Base-by-base conservation (phyloP, 2,113 vertebrate species). In the Agelaius tricolor region DNA sequence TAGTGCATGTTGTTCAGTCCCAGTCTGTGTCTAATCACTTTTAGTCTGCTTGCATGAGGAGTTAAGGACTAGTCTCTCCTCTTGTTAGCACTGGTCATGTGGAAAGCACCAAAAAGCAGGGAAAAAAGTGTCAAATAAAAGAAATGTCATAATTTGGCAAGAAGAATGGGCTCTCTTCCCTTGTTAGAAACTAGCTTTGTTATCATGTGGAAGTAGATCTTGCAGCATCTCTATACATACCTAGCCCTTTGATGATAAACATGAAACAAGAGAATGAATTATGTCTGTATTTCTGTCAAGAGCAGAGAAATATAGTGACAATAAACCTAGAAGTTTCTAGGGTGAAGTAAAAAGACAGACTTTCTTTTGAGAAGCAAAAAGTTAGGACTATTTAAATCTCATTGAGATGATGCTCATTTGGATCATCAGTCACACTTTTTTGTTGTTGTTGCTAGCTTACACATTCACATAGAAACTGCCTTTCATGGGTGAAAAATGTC, bases 401-500 rank as follows among this genome's bases (percentile, higher is more conserved):
- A 35, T 76, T 78, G 74, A 71, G 41, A 66, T 78, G 71, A 90
- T 89, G 47, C 89, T 90, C 86, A 44, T 39, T 88, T 41, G 68
- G 62, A 62, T 87, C 76, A 92, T 95, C 73, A 90, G 73, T 92
- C 83, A 90, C 77, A 81, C 30, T 72, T 95, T 57, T 74, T 84
- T 92, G 65, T 81, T 95, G 84, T 75, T 78, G 76, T 94, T 95
- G 73, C 79, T 95, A 84, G 76, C 86, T 87, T 89, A 80, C 80
- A 78, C 69, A 80, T 63, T 31, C 90, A 89, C 61, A 75, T 19
- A 95, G 90, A 94, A 92, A 96, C 84, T 96, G 86, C 85, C 83
- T 97, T 95, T 96, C 92, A 81, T 68, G 69, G 90, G 35, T 96
- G 93, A 96, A 96, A 96, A 95, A 95, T 93, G 84, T 90, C 74